Base-by-base conservation (phyloP, 2,113 vertebrate species). In the Mastomys coucha region DNA sequence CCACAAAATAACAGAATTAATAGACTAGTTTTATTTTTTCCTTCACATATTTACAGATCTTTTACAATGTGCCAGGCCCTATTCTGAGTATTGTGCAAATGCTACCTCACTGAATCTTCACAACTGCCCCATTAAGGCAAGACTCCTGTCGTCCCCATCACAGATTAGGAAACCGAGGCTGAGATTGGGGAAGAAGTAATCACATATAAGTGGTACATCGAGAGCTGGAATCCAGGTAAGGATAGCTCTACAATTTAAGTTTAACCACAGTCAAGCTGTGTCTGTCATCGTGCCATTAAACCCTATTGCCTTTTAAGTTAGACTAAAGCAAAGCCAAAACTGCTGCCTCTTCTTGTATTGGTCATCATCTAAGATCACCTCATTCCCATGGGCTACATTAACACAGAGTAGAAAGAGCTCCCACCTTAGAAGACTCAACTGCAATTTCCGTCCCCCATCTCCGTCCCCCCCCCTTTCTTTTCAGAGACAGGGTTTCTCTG, bases 31-130 rank as follows among this genome's bases (percentile, higher is more conserved):
- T 77, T 39, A 86, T 72, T 63, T 81, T 77, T 85, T 75, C 69
- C 73, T 89, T 80, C 58, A 97, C 87, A 92, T 28, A 42, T 63
- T 45, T 49, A 28, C 3, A 63, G 36, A 88, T 31, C 13, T 95
- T 20, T 85, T 56, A 73, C 1, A n/a, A 33, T 24, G 1, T 31
- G 8, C 42, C 69, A 70, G n/a, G 19, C 19, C 42, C 13, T 49
- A 24, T 26, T 56, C 24, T 45, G 78, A 88, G 45, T 84, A 13
- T 42, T 93, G 78, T 51, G 33, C 26, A 89, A 94, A 78, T 42
- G 69, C 65, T n/a, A 90, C 51, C 42, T 63, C 86, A 72, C 7
- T 31, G 39, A 95, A 88, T 72, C 42, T 26, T 88, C 36, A 42
- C 14, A 51, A 49, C 31, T 69, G 53, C 14, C 20, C 53, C 16